Evolutionary conservation across 92 coral and sea anemone genomes (phyloP), one percentile per base, ranked within the genome.

Genomic region (Parazoanthus atlanticus): DNA sequence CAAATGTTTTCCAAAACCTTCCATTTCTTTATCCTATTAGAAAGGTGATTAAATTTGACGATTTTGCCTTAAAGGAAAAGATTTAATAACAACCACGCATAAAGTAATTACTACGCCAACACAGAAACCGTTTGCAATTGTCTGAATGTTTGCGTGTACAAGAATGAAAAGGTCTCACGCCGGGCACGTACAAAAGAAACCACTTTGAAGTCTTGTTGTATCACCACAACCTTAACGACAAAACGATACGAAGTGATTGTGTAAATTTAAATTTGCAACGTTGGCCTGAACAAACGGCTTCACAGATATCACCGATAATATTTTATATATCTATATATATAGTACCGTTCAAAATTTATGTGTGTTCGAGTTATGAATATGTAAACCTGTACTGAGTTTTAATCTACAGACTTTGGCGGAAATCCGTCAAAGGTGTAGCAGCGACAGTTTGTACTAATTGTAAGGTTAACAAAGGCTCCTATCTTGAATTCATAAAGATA

Each of bases 381-480:
- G 69, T 61, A 61, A 61, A 61, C 69, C 21, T 13, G 49, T 10
- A n/a, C n/a, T n/a, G n/a, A 11, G 49, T 46, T 36, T 56, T 56
- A 23, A 61, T 61, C 28, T 7, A 19, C 28, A 83, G 78, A 70
- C 40, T 69, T 28, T 43, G 65, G 87, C 87, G 78, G 78, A 83
- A 83, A 67, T 34, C 74, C 31, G 36, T 49, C 33, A 78, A 26
- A 25, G 65, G 38, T 79, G 28, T 29, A 32, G 11, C 28, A 64
- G 85, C 74, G 76, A 25, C 86, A 82, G 85, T 56, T 61, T 56
- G 87, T 12, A 52, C 43, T 56, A 26, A 54, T 80, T 80, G 33
- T 80, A 9, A 19, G 78, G 7, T 67, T 69, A 83, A 67, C 38
- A 54, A 79, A 79, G 32, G 58, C 61, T 26, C 66, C 28, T 34